Evolutionary conservation across 1,140 invertebrate genomes (phyloP).

Genomic region (Propsilocerus akamusi): DNA sequence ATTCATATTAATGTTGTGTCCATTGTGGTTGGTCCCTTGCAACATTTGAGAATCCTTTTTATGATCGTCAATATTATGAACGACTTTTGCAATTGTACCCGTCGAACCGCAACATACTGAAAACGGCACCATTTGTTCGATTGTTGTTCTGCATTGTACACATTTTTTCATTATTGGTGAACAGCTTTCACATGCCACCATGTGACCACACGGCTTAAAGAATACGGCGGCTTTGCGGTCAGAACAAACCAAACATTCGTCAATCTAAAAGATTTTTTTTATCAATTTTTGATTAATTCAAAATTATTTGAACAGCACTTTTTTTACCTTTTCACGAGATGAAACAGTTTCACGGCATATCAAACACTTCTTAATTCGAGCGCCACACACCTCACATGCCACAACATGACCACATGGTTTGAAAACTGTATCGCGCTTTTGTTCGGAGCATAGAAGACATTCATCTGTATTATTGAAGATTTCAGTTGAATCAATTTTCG

Average conservation of each 20-base stretch:
- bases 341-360: slow-evolving; percentile 73
- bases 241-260: slow-evolving; percentile 91
- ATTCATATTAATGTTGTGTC: background rate
- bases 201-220: slow-evolving; percentile 87
- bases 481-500: background rate
- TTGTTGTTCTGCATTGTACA: slow-evolving; percentile 77
- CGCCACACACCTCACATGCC: slow-evolving; percentile 79
- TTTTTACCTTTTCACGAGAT: slow-evolving; percentile 47
- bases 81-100: slow-evolving; percentile 32
- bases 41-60: background rate
- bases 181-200: slow-evolving; percentile 85
- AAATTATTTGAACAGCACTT: slow-evolving; percentile 5
- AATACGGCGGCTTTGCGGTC: slow-evolving; percentile 79
- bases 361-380: slow-evolving; percentile 88
- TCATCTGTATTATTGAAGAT: slow-evolving; percentile 46
- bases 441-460: slow-evolving; percentile 89
- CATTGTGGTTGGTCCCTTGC: background rate
- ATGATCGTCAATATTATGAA: slow-evolving; percentile 26
- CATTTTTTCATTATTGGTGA: slow-evolving; percentile 92
- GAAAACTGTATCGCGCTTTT: slow-evolving; percentile 70
- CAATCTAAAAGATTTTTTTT: slow-evolving; percentile 43
- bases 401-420: slow-evolving; percentile 81
- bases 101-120: slow-evolving; percentile 44
- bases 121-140: slow-evolving; percentile 56
- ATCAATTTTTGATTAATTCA: background rate